These are phyloP conservation scores for Sterrhoptilus dennistouni DNA, from an alignment of 2,113 vertebrate species.

Conservation along the genomic window DNA sequence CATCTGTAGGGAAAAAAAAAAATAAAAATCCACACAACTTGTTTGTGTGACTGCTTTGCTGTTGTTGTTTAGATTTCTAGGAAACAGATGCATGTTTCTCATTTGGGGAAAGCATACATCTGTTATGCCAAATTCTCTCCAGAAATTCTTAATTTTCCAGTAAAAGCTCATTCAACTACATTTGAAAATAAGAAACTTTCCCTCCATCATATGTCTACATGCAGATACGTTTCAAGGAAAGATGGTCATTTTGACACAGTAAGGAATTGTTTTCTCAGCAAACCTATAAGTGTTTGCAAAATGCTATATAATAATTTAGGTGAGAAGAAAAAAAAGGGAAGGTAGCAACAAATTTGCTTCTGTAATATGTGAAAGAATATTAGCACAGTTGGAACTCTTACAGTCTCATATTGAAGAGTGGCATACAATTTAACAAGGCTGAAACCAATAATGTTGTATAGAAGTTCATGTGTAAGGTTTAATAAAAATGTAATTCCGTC, in stretches of 20 bases:
- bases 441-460: neutral
- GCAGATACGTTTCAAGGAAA: neutral
- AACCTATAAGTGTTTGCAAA: slow-evolving; percentile 32
- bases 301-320: slow-evolving; percentile 44
- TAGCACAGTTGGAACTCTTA: slow-evolving; percentile 21
- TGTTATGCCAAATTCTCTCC: slow-evolving; percentile 66
- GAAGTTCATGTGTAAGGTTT: neutral
- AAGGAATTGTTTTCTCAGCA: slow-evolving; percentile 51
- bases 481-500: neutral
- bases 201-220: neutral
- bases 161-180: slow-evolving; percentile 41
- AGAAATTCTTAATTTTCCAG: slow-evolving; percentile 67
- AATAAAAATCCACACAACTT: neutral
- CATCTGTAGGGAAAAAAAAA: slow-evolving; percentile 10
- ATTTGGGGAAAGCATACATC: slow-evolving; percentile 68
- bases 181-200: slow-evolving; percentile 37
- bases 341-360: neutral
- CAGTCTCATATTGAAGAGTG: neutral
- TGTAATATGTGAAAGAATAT: slow-evolving; percentile 10
- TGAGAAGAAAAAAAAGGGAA: slow-evolving; percentile 34
- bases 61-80: slow-evolving; percentile 75
- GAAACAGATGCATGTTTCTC: slow-evolving; percentile 71
- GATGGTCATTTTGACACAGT: neutral
- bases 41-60: slow-evolving; percentile 47
- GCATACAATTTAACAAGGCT: neutral